Evolutionary conservation across 2,888 invertebrate genomes (phyloP).

Genomic region (Drosophila cognata): DNA sequence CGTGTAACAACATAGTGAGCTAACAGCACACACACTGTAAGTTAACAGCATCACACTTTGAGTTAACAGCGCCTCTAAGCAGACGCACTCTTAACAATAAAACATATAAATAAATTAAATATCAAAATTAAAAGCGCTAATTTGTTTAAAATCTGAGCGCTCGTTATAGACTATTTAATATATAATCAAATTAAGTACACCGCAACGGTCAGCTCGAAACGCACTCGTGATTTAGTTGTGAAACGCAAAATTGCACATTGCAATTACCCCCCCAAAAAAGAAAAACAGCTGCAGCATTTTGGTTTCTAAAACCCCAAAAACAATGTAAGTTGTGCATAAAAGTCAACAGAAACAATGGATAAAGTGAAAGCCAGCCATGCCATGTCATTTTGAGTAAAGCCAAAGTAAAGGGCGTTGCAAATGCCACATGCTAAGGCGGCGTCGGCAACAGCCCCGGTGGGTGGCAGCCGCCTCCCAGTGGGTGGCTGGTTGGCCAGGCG

Average conservation of each 20-base stretch:
- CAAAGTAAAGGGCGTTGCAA: constrained; percentile 55
- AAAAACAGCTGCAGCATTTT: constrained; percentile 32
- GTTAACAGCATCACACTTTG: constrained; percentile 20
- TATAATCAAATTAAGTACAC: constrained; percentile 21
- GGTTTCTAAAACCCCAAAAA: constrained; percentile 30
- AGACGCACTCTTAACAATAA: constrained; percentile 40
- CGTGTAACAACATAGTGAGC: constrained; percentile 21
- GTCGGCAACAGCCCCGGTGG: constrained; percentile 31
- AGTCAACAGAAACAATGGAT: constrained; percentile 1
- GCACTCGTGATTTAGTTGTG: constrained; percentile 6
- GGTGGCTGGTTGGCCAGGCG: constrained; percentile 48
- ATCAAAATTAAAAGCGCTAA: constrained; percentile 52
- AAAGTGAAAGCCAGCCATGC: constrained; percentile 5
- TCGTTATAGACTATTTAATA: constrained; percentile 15
- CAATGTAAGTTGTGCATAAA: constrained; percentile 42
- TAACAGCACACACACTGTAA: constrained; percentile 21
- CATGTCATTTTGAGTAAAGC: constrained; percentile 16
- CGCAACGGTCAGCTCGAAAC: background rate
- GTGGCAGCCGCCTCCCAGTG: constrained; percentile 58
- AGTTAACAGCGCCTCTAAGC: constrained; percentile 47
- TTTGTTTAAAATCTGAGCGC: constrained; percentile 21
- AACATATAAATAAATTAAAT: constrained; percentile 43
- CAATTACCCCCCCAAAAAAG: constrained; percentile 15
- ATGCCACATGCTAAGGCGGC: constrained; percentile 57
- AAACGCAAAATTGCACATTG: constrained; percentile 50